Percentiles rank a stretch among this genome's conserved stretches.
Conservation (phyloP, 2,113 vertebrate genomes). For the Austrofundulus limnaeus region DNA sequence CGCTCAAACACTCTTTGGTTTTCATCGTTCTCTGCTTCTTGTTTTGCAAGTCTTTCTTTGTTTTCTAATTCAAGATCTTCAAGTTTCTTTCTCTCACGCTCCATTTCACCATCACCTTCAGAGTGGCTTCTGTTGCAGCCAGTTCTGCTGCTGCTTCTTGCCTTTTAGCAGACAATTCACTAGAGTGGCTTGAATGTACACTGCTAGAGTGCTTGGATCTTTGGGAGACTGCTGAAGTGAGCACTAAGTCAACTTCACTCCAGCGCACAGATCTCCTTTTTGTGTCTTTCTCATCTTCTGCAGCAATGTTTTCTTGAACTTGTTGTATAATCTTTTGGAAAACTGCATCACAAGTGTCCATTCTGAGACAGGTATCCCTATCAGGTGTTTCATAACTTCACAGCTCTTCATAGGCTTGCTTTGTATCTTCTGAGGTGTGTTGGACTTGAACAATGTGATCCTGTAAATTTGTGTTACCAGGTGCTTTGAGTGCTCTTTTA, state of each 20-base stretch:
- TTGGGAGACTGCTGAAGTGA: neutral
- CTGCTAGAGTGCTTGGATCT: neutral
- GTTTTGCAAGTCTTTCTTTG: neutral
- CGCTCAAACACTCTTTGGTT: neutral
- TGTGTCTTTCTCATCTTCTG: conserved; percentile 1
- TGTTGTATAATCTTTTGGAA: neutral
- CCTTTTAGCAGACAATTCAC: neutral
- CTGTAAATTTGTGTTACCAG: neutral
- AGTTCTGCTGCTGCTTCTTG: conserved; percentile 2
- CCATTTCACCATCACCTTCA: conserved; percentile 1
- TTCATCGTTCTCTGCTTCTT: conserved; percentile 1
- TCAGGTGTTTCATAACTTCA: neutral
- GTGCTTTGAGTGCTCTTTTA: neutral
- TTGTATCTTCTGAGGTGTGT: neutral
- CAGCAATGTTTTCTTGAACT: neutral
- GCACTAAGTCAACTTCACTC: neutral
- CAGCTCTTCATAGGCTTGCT: neutral
- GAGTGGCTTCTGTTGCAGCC: neutral
- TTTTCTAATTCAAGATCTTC: neutral
- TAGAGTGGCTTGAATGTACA: neutral
- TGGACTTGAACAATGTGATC: neutral
- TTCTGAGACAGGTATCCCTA: neutral
- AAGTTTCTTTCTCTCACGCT: conserved; percentile 3
- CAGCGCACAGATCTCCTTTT: neutral
- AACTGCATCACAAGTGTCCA: conserved; percentile 1